phyloP scores from a whole-genome alignment of 2,797 vertebrate species.

The Crypturellus tataupa region DNA sequence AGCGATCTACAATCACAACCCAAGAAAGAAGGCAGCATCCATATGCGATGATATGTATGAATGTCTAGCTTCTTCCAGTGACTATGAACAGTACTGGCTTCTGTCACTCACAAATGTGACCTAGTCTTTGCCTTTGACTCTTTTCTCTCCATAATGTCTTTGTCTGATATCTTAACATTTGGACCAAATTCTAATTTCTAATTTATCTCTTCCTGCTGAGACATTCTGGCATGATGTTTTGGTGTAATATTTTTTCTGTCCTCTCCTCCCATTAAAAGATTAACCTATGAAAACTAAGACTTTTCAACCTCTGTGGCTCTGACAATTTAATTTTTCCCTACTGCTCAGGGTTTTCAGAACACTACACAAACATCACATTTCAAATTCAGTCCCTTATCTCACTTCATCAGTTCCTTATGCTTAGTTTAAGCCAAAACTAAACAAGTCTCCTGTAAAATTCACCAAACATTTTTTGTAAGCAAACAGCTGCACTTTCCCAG shows the following conservation, averaged over 20 bases:
- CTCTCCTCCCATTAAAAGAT: background rate
- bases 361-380: background rate
- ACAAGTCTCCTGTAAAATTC: too few relatives aligned
- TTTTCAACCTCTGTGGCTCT: background rate
- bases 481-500: background rate
- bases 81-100: background rate
- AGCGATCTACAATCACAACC: background rate
- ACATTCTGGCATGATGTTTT: background rate
- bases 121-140: background rate
- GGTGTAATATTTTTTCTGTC: background rate
- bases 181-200: background rate
- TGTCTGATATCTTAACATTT: background rate
- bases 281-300: background rate
- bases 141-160: background rate
- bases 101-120: background rate
- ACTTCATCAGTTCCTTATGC: background rate
- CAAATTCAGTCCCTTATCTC: background rate
- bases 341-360: background rate
- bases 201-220: background rate
- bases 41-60: background rate
- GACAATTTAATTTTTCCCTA: background rate
- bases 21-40: background rate
- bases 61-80: background rate
- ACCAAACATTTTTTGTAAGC: too few relatives aligned
- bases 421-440: background rate